Base-by-base conservation (phyloP, 1,140 invertebrate genomes). In the Drosophila prosaltans region DNA sequence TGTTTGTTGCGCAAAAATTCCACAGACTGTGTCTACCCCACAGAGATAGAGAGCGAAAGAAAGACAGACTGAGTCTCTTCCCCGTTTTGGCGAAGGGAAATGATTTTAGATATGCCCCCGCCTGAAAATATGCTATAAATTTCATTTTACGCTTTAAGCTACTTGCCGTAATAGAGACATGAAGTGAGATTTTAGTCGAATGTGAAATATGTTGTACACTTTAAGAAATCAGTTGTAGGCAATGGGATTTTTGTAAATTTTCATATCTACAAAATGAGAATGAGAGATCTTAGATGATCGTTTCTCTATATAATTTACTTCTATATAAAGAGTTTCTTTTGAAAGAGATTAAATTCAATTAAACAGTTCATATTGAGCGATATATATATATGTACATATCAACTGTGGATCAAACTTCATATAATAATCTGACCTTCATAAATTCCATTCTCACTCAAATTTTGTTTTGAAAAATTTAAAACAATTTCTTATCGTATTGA, bases 61-160 rank as follows among this genome's bases (percentile, higher is more conserved):
- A 16, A 16, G 16, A 16, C 16, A 16, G 16, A 16, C 3, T 8
- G 2, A 24, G 45, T 21, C 2, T 43, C 41, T 8, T 26, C 28
- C 4, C 28, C 4, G 21, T 9, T 74, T 51, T 51, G 43, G 7
- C 24, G 39, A 43, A 39, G 58, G 64, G 45, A 74, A 59, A 68
- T 32, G 64, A 58, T 67, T 66, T 75, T 62, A 32, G 32, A 58
- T 51, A 51, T 51, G 41, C 9, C 72, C 39, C 57, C 39, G 43
- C 43, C 30, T 10, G 54, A 59, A 69, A 76, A 55, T 64, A 76
- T 76, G 59, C 73, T 45, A 59, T 43, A 64, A 30, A 76, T 76
- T 76, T 76, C 41, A 57, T 9, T 51, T 51, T 51, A 51, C n/a
- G 21, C 45, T 26, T 51, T 51, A 51, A 51, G 45, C 45, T 26